Percentiles rank a stretch among this genome's conserved stretches.
These are phyloP conservation scores for Eulemur rubriventer DNA, from an alignment of 2,797 vertebrate species.

Conservation along the genomic window DNA sequence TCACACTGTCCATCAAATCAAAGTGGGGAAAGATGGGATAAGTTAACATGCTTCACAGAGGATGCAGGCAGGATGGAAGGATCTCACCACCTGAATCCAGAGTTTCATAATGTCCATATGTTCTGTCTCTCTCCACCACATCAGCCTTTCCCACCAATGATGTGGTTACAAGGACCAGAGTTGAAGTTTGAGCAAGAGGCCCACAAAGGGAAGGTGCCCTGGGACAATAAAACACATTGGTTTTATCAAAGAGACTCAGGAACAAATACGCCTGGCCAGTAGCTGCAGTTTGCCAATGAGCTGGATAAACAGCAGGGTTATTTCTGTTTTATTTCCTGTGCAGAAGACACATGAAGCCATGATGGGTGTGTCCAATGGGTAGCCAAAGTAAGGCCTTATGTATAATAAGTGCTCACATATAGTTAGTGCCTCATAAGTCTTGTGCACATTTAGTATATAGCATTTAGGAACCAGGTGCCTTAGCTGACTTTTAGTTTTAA, in stretches of 20 bases:
- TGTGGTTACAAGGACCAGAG: neutral
- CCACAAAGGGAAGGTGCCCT: neutral
- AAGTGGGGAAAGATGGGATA: neutral
- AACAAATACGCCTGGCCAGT: neutral
- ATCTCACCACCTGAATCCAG: neutral
- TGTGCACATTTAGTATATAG: neutral
- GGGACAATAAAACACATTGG: neutral
- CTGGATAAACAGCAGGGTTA: neutral
- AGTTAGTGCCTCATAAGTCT: neutral
- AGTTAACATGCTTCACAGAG: neutral
- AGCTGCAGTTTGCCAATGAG: neutral
- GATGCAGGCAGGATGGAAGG: neutral
- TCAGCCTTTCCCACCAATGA: neutral
- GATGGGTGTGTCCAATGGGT: neutral
- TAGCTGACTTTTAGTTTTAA: neutral
- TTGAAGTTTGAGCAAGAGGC: neutral
- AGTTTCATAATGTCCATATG: fast-evolving
- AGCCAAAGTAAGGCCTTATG: neutral
- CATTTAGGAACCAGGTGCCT: neutral
- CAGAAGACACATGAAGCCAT: neutral
- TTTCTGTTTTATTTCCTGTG: neutral
- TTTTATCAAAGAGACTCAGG: neutral
- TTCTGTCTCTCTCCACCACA: neutral
- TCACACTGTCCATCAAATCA: neutral
- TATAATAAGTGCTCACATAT: neutral